A percentile compares a stretch with the other conserved stretches of the same genome.
Conservation (phyloP, 2,888 invertebrate species). For the Therioaphis trifolii region DNA sequence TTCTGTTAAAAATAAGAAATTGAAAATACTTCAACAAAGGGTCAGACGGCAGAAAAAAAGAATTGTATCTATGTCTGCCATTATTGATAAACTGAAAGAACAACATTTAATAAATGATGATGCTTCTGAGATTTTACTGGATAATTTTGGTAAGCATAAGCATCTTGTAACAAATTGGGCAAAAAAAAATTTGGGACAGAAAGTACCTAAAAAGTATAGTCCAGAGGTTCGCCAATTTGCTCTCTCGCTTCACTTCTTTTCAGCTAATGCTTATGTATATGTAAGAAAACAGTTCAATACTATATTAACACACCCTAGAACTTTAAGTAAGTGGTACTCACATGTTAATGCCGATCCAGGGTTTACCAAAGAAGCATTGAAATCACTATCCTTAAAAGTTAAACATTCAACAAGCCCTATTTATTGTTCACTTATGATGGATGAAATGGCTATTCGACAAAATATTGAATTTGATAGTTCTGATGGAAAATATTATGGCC, state of each 20-base stretch:
- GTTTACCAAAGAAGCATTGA: no score
- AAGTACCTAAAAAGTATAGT: conserved; percentile 1
- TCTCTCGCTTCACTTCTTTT: conserved; percentile 19
- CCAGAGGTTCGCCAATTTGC: conserved; percentile 21
- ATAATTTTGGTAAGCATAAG: conserved; percentile 6
- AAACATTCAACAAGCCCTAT: no score
- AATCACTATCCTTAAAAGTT: no score
- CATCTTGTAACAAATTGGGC: neutral
- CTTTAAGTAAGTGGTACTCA: no score
- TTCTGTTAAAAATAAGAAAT: conserved; percentile 5
- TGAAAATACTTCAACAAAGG: conserved; percentile 12
- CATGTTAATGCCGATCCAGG: no score
- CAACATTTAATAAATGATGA: neutral
- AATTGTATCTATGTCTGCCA: neutral
- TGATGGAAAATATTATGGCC: no score
- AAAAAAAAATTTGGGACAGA: conserved; percentile 3
- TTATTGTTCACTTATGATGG: conserved; percentile 14
- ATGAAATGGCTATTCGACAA: conserved; percentile 12
- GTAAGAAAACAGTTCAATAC: conserved; percentile 36
- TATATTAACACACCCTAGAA: neutral
- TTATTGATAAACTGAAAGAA: conserved; percentile 4
- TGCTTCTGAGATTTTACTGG: neutral
- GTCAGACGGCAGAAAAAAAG: neutral
- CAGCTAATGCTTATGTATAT: conserved; percentile 32
- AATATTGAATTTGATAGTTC: neutral